phyloP scores from a whole-genome alignment of 2,888 invertebrate species.

The Timema cristinae region DNA sequence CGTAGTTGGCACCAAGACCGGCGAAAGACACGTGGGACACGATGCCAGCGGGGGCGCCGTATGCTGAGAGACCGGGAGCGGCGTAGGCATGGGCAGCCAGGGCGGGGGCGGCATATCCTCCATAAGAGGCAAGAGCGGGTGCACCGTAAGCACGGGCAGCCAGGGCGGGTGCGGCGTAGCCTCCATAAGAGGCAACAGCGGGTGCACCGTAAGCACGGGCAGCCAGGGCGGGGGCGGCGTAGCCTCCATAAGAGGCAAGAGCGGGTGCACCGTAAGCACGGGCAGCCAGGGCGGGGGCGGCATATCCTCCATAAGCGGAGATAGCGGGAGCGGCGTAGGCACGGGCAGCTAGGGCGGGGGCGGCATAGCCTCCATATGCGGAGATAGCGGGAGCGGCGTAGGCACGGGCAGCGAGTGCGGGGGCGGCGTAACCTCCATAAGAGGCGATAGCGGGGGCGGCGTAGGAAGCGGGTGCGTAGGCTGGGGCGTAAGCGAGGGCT shows the following conservation, averaged over 20 bases:
- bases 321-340: constrained; percentile 19
- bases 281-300: constrained; percentile 15
- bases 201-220: constrained; percentile 14
- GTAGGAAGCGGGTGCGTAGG: constrained; percentile 6
- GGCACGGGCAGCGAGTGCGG: constrained; percentile 37
- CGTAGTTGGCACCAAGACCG: constrained; percentile 25
- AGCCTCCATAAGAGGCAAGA: constrained; percentile 14
- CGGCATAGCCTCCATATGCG: constrained; percentile 21
- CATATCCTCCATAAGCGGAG: constrained; percentile 21
- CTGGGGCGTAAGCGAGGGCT: constrained; percentile 22
- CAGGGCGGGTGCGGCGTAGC: constrained; percentile 20
- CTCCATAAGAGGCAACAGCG: constrained; percentile 17
- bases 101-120: constrained; percentile 9
- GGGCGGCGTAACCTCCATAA: constrained; percentile 33
- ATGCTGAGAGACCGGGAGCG: constrained; percentile 19
- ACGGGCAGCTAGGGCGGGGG: constrained; percentile 18
- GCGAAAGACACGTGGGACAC: constrained; percentile 22
- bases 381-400: constrained; percentile 22
- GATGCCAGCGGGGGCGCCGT: constrained; percentile 19
- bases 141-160: constrained; percentile 15
- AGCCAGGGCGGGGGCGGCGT: constrained; percentile 17
- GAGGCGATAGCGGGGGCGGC: constrained; percentile 20
- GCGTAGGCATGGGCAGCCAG: constrained; percentile 7
- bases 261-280: constrained; percentile 16
- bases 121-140: constrained; percentile 15